phyloP scores from a whole-genome alignment of 2,888 invertebrate genomes.

The Cactoblastis cactorum region DNA sequence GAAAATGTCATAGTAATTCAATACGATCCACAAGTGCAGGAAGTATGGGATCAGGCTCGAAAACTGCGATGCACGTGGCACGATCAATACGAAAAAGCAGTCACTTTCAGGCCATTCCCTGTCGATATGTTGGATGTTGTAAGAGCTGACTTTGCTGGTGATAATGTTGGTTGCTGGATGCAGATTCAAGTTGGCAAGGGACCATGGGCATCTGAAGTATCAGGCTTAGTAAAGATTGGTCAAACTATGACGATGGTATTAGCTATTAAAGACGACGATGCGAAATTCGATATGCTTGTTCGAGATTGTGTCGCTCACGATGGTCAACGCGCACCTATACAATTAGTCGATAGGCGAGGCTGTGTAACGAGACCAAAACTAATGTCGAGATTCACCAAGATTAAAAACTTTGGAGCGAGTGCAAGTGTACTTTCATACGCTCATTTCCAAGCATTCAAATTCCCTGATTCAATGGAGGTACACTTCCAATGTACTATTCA shows the following conservation, averaged over 20 bases:
- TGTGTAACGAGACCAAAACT: constrained; percentile 95
- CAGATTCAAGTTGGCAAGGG: constrained; percentile 97
- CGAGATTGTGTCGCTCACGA: constrained; percentile 97
- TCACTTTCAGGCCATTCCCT: constrained; percentile 95
- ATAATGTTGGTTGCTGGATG: constrained; percentile 98
- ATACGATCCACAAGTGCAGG: constrained; percentile 95
- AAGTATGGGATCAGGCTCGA: constrained; percentile 96
- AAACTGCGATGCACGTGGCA: constrained; percentile 97
- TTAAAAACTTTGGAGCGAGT: constrained; percentile 96
- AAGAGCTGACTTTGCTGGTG: constrained; percentile 96
- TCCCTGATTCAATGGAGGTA: constrained; percentile 97
- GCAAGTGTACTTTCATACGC: constrained; percentile 95
- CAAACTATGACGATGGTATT: constrained; percentile 98
- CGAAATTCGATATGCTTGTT: constrained; percentile 97
- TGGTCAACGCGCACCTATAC: constrained; percentile 95
- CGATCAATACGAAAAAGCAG: constrained; percentile 96
- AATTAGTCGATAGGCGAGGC: constrained; percentile 94
- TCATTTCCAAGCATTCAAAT: constrained; percentile 97
- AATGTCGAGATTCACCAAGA: constrained; percentile 96
- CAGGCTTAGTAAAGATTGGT: constrained; percentile 95
- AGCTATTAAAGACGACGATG: constrained; percentile 96
- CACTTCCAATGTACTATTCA: constrained; percentile 97
- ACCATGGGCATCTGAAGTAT: constrained; percentile 97
- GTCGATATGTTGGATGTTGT: constrained; percentile 97
- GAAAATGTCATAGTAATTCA: constrained; percentile 96